phyloP scores from a whole-genome alignment of 2,797 vertebrate species.

The Kryptopterus vitreolus region DNA sequence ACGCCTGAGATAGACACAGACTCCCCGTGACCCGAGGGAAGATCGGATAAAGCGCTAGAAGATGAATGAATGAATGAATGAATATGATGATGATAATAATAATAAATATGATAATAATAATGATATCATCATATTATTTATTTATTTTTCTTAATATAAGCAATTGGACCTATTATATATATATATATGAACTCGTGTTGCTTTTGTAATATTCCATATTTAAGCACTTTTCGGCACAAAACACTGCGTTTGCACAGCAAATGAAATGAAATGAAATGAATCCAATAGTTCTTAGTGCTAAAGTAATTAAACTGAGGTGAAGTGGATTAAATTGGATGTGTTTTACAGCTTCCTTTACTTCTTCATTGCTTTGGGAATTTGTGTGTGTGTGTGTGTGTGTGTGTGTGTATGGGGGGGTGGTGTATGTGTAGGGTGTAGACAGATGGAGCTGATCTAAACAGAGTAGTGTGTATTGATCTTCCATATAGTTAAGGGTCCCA shows the following conservation, averaged over 20 bases:
- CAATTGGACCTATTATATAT: neutral
- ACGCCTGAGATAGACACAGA: too few species aligned
- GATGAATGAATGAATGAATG: too few species aligned
- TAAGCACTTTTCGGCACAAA: slow-evolving; percentile 1
- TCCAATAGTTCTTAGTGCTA: slow-evolving; percentile 33
- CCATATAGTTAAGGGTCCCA: slow-evolving; percentile 25
- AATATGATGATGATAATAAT: too few species aligned
- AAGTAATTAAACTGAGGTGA: slow-evolving; percentile 42
- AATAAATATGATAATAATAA: too few species aligned
- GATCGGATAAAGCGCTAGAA: too few species aligned
- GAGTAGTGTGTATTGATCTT: slow-evolving; percentile 39
- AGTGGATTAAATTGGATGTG: slow-evolving; percentile 47
- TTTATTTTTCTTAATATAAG: neutral
- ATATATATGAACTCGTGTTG: neutral
- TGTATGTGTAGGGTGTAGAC: slow-evolving; percentile 6
- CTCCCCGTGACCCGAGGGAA: too few species aligned
- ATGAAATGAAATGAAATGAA: slow-evolving; percentile 42
- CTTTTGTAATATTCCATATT: neutral
- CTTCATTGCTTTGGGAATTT: slow-evolving; percentile 34
- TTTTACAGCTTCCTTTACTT: slow-evolving; percentile 35
- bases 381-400: neutral
- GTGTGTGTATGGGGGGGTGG: neutral
- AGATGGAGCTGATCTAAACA: slow-evolving; percentile 40
- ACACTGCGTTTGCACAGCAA: neutral
- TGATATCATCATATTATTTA: too few species aligned